phyloP scores from a whole-genome alignment of 2,888 invertebrate species.

The Mycalesis mineus region DNA sequence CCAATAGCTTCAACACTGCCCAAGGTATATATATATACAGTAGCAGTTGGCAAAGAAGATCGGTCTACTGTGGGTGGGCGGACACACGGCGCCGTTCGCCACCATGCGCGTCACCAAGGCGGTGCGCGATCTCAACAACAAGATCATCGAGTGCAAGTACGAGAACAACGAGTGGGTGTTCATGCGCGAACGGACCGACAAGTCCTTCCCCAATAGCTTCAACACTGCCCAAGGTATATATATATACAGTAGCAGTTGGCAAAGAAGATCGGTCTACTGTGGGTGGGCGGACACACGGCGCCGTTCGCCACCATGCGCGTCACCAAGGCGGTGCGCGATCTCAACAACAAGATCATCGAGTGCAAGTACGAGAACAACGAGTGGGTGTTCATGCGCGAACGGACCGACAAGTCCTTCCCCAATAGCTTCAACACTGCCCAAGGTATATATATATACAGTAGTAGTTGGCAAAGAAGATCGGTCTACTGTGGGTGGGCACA shows the following conservation, averaged over 20 bases:
- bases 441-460: too few species aligned
- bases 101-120: slow-evolving; percentile 88
- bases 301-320: slow-evolving; percentile 87
- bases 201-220: slow-evolving; percentile 94
- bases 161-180: slow-evolving; percentile 92
- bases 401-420: slow-evolving; percentile 97
- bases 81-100: slow-evolving; percentile 81
- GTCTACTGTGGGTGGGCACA: slow-evolving; percentile 87
- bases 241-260: too few species aligned
- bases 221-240: slow-evolving; percentile 86
- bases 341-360: slow-evolving; percentile 97
- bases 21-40: slow-evolving; percentile 77
- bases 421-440: slow-evolving; percentile 92
- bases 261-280: slow-evolving; percentile 84
- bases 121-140: slow-evolving; percentile 88
- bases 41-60: slow-evolving; percentile 82
- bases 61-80: slow-evolving; percentile 88
- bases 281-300: slow-evolving; percentile 82
- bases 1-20: slow-evolving; percentile 93
- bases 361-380: slow-evolving; percentile 88
- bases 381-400: slow-evolving; percentile 96
- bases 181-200: slow-evolving; percentile 97
- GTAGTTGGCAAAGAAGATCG: slow-evolving; percentile 83
- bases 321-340: slow-evolving; percentile 85
- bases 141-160: slow-evolving; percentile 96